These are phyloP conservation scores for Poecilia picta DNA, from an alignment of 2,797 vertebrate genomes.

Conservation along the genomic window DNA sequence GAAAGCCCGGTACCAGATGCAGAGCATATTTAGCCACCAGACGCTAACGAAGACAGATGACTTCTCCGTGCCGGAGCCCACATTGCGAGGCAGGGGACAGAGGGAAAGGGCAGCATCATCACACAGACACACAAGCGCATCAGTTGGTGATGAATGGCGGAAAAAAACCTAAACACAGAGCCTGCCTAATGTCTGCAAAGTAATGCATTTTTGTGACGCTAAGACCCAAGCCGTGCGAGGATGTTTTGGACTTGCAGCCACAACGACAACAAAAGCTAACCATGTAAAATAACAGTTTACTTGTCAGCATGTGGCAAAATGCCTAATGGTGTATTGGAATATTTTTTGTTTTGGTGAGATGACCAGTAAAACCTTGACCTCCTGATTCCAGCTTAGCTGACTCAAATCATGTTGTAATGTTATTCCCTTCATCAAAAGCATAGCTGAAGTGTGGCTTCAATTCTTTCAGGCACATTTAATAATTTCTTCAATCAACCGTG, in stretches of 20 bases:
- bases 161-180: constrained; percentile 42
- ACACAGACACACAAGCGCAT: constrained; percentile 57
- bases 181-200: constrained; percentile 38
- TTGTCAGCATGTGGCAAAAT: background rate
- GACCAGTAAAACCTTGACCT: background rate
- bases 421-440: too few species aligned
- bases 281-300: background rate
- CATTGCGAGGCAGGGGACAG: constrained; percentile 56
- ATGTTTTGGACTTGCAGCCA: background rate
- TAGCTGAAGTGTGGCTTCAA: too few species aligned
- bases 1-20: constrained; percentile 74
- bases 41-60: constrained; percentile 82
- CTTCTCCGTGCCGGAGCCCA: constrained; percentile 62
- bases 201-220: constrained; percentile 35
- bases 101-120: constrained; percentile 69
- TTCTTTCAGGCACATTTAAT: too few species aligned
- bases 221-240: background rate
- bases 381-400: background rate
- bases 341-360: background rate
- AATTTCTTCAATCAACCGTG: too few species aligned
- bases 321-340: background rate
- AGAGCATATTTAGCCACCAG: constrained; percentile 79
- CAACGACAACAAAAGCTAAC: background rate
- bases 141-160: constrained; percentile 58
- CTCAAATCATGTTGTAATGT: too few species aligned